These are phyloP conservation scores for Athene noctua DNA, from an alignment of 2,113 vertebrate genomes.

Conservation along the genomic window DNA sequence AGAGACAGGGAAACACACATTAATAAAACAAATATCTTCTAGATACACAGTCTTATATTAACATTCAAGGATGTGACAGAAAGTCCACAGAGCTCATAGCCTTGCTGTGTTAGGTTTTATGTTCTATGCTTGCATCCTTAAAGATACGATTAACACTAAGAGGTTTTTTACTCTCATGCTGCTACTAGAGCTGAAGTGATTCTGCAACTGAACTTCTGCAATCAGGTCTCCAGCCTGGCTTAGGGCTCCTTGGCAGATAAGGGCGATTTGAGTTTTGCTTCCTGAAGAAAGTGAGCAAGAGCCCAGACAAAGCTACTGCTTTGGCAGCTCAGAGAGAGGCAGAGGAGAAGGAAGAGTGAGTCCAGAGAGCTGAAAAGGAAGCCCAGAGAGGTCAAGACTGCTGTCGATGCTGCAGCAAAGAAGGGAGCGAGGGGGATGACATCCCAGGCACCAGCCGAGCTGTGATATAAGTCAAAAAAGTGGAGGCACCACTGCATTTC, in stretches of 20 bases:
- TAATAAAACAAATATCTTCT: conserved; percentile 2
- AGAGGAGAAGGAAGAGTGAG: background rate
- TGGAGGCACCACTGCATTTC: accelerated
- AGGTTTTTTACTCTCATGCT: background rate
- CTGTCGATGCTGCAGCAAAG: background rate
- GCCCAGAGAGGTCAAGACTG: background rate
- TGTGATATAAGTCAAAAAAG: background rate
- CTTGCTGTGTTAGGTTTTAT: background rate
- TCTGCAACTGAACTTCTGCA: background rate
- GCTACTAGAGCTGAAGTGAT: background rate
- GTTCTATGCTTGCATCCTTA: background rate
- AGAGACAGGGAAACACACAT: background rate
- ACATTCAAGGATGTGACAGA: background rate
- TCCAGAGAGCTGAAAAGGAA: background rate
- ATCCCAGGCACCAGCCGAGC: background rate
- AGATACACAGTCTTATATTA: background rate
- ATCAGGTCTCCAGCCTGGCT: background rate
- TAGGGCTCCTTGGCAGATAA: background rate
- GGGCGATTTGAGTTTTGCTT: background rate
- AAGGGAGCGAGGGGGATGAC: background rate
- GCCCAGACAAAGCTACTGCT: background rate
- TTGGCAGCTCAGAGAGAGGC: background rate
- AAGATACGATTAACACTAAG: background rate
- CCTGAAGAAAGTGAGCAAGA: background rate
- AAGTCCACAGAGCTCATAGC: background rate